These are phyloP conservation scores for Phenganax marumi DNA, from an alignment of 92 coral and sea anemone genomes.

Conservation along the genomic window DNA sequence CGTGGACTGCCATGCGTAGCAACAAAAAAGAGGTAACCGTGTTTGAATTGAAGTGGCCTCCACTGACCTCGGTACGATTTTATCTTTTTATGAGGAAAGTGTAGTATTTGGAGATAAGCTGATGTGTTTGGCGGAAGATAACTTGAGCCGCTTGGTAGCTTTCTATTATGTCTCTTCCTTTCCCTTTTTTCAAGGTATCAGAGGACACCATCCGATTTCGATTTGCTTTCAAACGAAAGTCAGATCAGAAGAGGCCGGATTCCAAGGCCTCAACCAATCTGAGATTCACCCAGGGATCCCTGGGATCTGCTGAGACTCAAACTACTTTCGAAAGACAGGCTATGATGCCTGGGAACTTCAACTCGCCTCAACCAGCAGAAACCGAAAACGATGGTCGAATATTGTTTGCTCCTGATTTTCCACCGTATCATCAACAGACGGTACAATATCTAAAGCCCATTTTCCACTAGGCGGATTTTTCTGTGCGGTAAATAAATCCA, in stretches of 20 bases:
- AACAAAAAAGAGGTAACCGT: conserved; percentile 30
- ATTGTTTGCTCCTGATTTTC: conserved; percentile 21
- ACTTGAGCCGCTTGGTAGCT: background rate
- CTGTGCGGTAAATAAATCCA: too few relatives aligned
- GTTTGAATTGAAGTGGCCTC: too few relatives aligned
- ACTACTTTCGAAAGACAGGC: conserved; percentile 52
- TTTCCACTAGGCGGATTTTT: too few relatives aligned
- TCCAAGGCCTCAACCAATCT: conserved; percentile 64
- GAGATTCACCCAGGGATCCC: conserved; percentile 39
- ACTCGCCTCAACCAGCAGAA: background rate
- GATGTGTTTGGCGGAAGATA: too few relatives aligned
- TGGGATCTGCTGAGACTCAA: conserved; percentile 49
- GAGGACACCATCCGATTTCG: conserved; percentile 60
- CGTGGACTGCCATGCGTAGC: conserved; percentile 46
- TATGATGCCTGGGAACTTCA: background rate
- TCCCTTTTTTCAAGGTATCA: background rate
- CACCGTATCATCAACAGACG: conserved; percentile 28
- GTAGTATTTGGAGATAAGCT: too few relatives aligned
- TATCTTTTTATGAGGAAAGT: too few relatives aligned
- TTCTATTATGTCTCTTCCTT: background rate
- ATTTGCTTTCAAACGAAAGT: conserved; percentile 68
- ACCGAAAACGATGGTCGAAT: background rate
- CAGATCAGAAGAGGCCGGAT: conserved; percentile 61
- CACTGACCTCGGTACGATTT: background rate
- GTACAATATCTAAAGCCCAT: background rate